Percentiles rank a stretch among this genome's conserved stretches.
Evolutionary conservation across 2,797 vertebrate genomes (phyloP).

Genomic region (Carcharodon carcharias): DNA sequence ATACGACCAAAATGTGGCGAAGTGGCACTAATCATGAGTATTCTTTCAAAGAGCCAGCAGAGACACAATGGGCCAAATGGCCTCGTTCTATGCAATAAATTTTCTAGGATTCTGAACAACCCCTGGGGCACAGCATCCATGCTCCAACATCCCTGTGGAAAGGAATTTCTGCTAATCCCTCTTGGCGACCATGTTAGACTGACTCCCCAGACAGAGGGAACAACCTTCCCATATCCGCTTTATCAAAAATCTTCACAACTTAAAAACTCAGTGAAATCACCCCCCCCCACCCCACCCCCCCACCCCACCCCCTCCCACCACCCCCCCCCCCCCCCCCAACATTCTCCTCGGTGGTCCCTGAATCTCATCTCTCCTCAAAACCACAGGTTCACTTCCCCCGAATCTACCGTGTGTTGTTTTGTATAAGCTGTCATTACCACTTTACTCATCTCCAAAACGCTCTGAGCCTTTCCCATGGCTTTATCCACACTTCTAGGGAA

Average conservation of each 20-base stretch:
- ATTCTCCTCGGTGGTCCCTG: neutral
- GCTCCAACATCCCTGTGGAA: neutral
- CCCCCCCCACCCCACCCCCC: too few species aligned
- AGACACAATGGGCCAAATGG: too few species aligned
- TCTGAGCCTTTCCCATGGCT: neutral
- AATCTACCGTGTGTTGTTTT: neutral
- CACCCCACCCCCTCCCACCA: too few species aligned
- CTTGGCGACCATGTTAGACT: neutral
- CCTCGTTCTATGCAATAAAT: too few species aligned
- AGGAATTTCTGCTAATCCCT: neutral
- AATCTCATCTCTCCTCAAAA: neutral
- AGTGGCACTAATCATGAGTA: neutral
- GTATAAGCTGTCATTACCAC: neutral
- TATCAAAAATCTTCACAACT: neutral
- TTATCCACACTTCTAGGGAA: neutral
- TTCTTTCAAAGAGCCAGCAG: too few species aligned
- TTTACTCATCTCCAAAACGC: neutral
- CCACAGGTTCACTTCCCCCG: too few species aligned
- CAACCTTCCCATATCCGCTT: neutral
- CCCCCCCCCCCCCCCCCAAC: too few species aligned
- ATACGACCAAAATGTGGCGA: neutral
- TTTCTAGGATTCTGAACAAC: neutral
- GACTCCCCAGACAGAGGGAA: neutral
- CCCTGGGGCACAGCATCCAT: neutral
- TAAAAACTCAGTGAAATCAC: neutral